Conservation (phyloP, 2,888 invertebrate genomes). For the Drosophila colorata region DNA sequence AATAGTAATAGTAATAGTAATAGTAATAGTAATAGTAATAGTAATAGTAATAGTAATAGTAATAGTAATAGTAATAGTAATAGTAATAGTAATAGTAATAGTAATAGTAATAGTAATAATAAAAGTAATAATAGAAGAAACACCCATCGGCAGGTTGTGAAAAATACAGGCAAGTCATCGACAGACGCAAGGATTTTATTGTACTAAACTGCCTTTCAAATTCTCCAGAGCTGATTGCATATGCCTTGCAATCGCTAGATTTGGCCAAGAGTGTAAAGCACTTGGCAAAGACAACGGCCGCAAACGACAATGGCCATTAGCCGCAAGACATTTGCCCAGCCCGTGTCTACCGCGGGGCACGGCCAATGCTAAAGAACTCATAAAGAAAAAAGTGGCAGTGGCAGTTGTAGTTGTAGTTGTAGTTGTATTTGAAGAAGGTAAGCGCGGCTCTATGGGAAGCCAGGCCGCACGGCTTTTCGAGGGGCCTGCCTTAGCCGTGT, state of each 20-base stretch:
- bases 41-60: not conserved
- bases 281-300: constrained; percentile 40
- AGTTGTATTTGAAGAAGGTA: constrained; percentile 8
- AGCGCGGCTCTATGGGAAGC: constrained; percentile 43
- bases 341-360: constrained; percentile 47
- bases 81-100: not conserved
- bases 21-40: not conserved
- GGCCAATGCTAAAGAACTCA: constrained; percentile 75
- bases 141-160: constrained; percentile 24
- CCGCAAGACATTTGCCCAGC: constrained; percentile 62
- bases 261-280: constrained; percentile 47
- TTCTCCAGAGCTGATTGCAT: constrained; percentile 56
- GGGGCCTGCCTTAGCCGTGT: constrained; percentile 39
- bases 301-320: constrained; percentile 54
- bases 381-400: constrained; percentile 52
- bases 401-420: not conserved
- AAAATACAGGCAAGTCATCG: constrained; percentile 27
- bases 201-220: constrained; percentile 49
- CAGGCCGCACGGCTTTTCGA: constrained; percentile 23
- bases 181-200: constrained; percentile 21
- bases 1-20: not conserved
- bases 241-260: constrained; percentile 54
- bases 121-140: not conserved
- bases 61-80: not conserved
- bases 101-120: not conserved